Evolutionary conservation across 1,140 invertebrate genomes (phyloP).

Genomic region (Bombus sibiricus): DNA sequence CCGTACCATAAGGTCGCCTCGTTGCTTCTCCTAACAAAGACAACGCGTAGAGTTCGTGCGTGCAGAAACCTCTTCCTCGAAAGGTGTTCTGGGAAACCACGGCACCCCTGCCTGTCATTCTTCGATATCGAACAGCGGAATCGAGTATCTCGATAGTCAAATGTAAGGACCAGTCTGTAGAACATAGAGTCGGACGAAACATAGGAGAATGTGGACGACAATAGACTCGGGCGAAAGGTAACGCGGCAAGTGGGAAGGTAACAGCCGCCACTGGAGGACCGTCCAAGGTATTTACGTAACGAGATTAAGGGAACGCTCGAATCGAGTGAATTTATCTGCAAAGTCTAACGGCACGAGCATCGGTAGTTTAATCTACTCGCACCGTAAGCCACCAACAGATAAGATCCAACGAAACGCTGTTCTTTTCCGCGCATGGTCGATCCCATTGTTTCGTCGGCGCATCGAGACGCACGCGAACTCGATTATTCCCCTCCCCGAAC

Average conservation of each 20-base stretch:
- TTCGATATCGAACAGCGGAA: neutral
- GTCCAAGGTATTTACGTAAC: conserved; percentile 41
- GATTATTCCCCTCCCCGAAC: neutral
- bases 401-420: conserved; percentile 35
- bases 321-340: conserved; percentile 48
- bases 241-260: neutral
- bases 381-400: conserved; percentile 14
- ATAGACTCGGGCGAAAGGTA: neutral
- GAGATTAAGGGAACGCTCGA: conserved; percentile 43
- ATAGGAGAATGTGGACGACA: neutral
- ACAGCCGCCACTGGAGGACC: neutral
- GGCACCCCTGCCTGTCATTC: neutral
- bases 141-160: neutral
- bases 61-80: too few species aligned
- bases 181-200: neutral
- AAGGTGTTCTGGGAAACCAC: too few species aligned
- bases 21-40: too few species aligned
- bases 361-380: conserved; percentile 50
- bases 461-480: neutral
- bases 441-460: neutral
- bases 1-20: too few species aligned
- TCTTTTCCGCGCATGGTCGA: conserved; percentile 30
- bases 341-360: conserved; percentile 33
- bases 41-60: too few species aligned
- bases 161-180: neutral